Conservation (phyloP, 2,888 invertebrate genomes). For the Cordilura impudica region DNA sequence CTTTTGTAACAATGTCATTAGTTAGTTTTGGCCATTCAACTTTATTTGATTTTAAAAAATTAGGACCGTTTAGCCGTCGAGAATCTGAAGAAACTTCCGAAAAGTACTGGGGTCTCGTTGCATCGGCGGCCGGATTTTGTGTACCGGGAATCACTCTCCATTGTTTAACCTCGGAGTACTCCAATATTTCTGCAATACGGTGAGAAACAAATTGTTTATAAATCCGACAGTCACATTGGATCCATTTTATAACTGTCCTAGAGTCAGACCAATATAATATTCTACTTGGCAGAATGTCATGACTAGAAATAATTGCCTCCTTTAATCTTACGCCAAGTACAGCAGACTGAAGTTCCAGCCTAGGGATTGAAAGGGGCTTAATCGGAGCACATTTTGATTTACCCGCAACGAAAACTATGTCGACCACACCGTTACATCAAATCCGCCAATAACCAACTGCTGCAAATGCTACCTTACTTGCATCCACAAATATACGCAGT, state of each 20-base stretch:
- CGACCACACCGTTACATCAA: not conserved
- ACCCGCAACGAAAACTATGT: conserved; percentile 6
- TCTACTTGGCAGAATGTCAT: too few relatives aligned
- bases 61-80: conserved; percentile 11
- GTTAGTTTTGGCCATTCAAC: conserved; percentile 11
- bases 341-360: too few relatives aligned
- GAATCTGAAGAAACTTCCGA: not conserved
- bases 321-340: too few relatives aligned
- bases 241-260: too few relatives aligned
- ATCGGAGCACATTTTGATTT: too few relatives aligned
- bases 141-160: conserved; percentile 29
- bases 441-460: conserved; percentile 23
- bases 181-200: too few relatives aligned
- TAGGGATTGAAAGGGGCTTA: too few relatives aligned
- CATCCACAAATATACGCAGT: too few relatives aligned
- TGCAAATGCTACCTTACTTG: conserved; percentile 30
- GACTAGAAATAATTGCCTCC: too few relatives aligned
- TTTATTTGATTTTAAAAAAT: not conserved
- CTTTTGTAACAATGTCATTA: not conserved
- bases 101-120: not conserved
- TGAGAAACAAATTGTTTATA: conserved; percentile 23
- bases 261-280: too few relatives aligned
- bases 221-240: conserved; percentile 6
- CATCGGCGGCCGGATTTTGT: conserved; percentile 4
- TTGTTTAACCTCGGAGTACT: not conserved